Conservation (phyloP, 2,797 vertebrate species). For the Xenentodon cancila region DNA sequence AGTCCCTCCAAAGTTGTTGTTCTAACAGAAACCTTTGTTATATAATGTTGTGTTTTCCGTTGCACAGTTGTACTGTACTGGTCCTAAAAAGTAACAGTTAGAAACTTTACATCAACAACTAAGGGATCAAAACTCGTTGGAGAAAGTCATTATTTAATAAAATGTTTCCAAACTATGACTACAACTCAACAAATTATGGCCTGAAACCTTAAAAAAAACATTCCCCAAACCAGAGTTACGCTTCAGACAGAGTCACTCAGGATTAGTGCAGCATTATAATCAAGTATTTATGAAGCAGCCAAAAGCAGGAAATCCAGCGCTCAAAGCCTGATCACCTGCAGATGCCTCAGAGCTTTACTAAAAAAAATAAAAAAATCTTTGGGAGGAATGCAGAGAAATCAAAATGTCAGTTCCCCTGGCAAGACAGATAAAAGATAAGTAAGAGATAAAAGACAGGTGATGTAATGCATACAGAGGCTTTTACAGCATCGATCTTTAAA, state of each 20-base stretch:
- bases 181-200: too few relatives aligned
- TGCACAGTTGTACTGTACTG: too few relatives aligned
- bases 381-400: conserved; percentile 37
- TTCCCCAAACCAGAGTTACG: background rate
- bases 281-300: background rate
- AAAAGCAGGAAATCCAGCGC: conserved; percentile 14
- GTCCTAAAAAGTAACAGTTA: too few relatives aligned
- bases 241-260: background rate
- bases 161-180: too few relatives aligned
- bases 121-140: too few relatives aligned
- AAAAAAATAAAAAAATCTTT: conserved; percentile 18
- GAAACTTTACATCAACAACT: too few relatives aligned
- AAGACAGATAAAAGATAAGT: conserved; percentile 31
- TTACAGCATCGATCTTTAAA: conserved; percentile 22
- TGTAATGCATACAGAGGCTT: conserved; percentile 13
- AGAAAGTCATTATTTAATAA: too few relatives aligned
- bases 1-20: too few relatives aligned
- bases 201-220: too few relatives aligned
- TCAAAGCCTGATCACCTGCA: conserved; percentile 24
- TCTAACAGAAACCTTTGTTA: too few relatives aligned
- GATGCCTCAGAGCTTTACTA: conserved; percentile 27
- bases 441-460: conserved; percentile 45
- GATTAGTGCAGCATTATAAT: background rate
- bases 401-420: conserved; percentile 36
- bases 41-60: too few relatives aligned